These are phyloP conservation scores for Colletes latitarsis DNA, from an alignment of 1,140 invertebrate species.

Conservation along the genomic window DNA sequence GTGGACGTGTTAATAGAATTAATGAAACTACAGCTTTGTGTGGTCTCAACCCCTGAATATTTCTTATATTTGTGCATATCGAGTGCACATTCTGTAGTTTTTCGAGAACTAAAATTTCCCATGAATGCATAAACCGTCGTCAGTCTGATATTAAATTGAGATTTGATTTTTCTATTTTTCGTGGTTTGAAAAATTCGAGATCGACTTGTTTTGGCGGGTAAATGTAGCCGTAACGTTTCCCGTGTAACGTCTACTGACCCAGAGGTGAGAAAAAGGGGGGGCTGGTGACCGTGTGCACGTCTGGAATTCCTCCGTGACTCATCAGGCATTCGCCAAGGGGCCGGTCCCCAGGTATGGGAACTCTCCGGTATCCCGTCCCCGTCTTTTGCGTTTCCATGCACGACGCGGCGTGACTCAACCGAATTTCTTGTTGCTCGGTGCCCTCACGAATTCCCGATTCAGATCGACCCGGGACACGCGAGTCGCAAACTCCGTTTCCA, in stretches of 20 bases:
- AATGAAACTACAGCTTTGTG: too few relatives aligned
- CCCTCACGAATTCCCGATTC: constrained; percentile 10
- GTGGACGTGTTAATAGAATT: too few relatives aligned
- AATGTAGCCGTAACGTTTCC: neutral
- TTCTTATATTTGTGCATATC: too few relatives aligned
- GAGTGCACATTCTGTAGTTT: too few relatives aligned
- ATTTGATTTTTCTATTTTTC: too few relatives aligned
- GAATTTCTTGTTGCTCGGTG: constrained; percentile 35
- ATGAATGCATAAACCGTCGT: too few relatives aligned
- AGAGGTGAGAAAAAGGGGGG: constrained; percentile 46
- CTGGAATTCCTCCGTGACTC: constrained; percentile 62
- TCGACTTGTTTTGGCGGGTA: too few relatives aligned
- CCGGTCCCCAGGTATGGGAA: constrained; percentile 52
- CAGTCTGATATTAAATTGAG: too few relatives aligned
- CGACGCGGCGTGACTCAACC: constrained; percentile 51
- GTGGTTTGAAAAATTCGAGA: too few relatives aligned
- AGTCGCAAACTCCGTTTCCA: neutral
- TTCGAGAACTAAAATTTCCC: too few relatives aligned
- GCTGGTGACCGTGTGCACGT: constrained; percentile 16
- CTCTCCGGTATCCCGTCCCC: constrained; percentile 6
- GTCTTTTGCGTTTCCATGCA: constrained; percentile 49
- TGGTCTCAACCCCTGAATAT: too few relatives aligned
- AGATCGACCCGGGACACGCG: constrained; percentile 6
- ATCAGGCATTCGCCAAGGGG: constrained; percentile 52
- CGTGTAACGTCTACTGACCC: constrained; percentile 48